Conservation (phyloP, 2,888 invertebrate genomes). For the Sinodicranocentrus sp. region DNA sequence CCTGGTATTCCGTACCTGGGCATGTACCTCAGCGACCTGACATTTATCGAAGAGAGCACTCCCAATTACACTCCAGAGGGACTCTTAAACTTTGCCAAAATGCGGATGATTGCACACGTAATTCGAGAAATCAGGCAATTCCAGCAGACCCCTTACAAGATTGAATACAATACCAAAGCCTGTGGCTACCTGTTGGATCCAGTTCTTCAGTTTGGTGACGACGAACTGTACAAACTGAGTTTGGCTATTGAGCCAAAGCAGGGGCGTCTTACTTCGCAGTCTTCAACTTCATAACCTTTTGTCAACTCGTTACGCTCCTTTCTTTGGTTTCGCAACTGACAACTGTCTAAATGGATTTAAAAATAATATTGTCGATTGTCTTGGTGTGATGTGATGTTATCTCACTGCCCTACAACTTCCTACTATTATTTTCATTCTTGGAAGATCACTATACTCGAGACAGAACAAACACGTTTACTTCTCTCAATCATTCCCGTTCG, state of each 20-base stretch:
- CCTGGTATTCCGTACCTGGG: slow-evolving; percentile 93
- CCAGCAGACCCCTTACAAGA: slow-evolving; percentile 95
- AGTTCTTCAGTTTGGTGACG: slow-evolving; percentile 87
- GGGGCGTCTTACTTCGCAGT: slow-evolving; percentile 81
- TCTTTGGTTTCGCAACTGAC: too few relatives aligned
- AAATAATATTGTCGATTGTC: background rate
- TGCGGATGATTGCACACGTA: slow-evolving; percentile 97
- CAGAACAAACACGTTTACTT: background rate
- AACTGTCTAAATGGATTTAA: background rate
- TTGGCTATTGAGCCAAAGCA: slow-evolving; percentile 91
- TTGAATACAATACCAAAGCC: slow-evolving; percentile 90
- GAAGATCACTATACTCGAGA: too few relatives aligned
- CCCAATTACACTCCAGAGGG: slow-evolving; percentile 93
- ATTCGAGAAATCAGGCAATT: slow-evolving; percentile 94
- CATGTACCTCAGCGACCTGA: slow-evolving; percentile 92
- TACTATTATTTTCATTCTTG: background rate
- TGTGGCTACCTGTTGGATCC: slow-evolving; percentile 88
- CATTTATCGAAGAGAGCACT: slow-evolving; percentile 95
- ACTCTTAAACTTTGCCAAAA: slow-evolving; percentile 94
- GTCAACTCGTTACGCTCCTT: too few relatives aligned
- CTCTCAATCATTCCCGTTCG: slow-evolving; percentile 25
- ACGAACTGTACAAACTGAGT: slow-evolving; percentile 89
- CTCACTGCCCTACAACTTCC: slow-evolving; percentile 14
- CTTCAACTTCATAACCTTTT: slow-evolving; percentile 73
- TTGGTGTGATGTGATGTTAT: slow-evolving; percentile 5